phyloP scores from a whole-genome alignment of 2,888 invertebrate genomes.

The Melolontha melolontha region DNA sequence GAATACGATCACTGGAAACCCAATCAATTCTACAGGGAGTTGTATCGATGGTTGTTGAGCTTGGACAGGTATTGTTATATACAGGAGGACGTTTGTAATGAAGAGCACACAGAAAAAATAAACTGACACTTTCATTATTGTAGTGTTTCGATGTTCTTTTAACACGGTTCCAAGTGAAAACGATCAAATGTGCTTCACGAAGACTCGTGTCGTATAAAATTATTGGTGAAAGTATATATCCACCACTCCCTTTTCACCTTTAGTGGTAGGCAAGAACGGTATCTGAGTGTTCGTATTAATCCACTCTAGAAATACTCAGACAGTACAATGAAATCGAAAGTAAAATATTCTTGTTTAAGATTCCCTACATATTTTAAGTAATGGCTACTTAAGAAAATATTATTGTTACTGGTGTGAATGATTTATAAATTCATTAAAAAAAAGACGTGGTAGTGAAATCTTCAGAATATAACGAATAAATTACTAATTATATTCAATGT shows the following conservation, averaged over 20 bases:
- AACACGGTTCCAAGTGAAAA: conserved; percentile 51
- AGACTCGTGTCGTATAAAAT: conserved; percentile 47
- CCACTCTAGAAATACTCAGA: conserved; percentile 41
- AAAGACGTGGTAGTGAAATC: too few species aligned
- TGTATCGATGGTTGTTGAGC: conserved; percentile 71
- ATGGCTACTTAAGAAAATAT: too few species aligned
- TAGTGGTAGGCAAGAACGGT: conserved; percentile 44
- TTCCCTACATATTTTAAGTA: too few species aligned
- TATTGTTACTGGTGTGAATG: too few species aligned
- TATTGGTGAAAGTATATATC: conserved; percentile 60
- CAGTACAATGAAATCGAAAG: conserved; percentile 46
- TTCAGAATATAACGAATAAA: too few species aligned
- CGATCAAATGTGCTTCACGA: conserved; percentile 44
- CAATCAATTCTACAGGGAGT: conserved; percentile 85
- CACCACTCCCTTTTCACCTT: conserved; percentile 57
- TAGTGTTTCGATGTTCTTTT: conserved; percentile 30
- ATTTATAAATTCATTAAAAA: too few species aligned
- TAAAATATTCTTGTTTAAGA: conserved; percentile 1
- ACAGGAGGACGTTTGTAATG: conserved; percentile 38
- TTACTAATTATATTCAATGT: too few species aligned
- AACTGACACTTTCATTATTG: conserved; percentile 54
- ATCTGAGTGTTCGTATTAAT: conserved; percentile 25
- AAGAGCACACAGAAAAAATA: conserved; percentile 48
- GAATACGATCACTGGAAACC: conserved; percentile 85
- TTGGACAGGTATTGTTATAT: conserved; percentile 48